A percentile compares a stretch with the other conserved stretches of the same genome.
Evolutionary conservation across 2,113 vertebrate genomes (phyloP).

Genomic region (Indicator maculatus): DNA sequence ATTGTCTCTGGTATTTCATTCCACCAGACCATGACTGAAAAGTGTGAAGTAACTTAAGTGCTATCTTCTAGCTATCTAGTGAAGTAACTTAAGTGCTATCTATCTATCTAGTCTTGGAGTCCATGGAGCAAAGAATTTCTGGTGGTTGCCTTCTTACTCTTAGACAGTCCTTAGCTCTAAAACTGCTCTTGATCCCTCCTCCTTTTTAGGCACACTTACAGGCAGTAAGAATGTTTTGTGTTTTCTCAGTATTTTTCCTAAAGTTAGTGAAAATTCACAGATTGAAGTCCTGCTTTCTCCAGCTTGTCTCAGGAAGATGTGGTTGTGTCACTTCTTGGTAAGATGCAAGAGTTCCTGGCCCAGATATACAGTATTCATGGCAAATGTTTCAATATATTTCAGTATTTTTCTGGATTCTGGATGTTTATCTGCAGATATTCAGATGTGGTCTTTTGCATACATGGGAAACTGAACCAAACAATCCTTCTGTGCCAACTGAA

Average conservation of each 20-base stretch:
- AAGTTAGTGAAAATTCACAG: neutral
- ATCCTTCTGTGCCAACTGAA: neutral
- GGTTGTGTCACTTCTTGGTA: neutral
- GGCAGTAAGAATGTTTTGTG: neutral
- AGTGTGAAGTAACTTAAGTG: neutral
- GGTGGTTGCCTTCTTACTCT: neutral
- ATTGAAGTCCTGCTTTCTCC: neutral
- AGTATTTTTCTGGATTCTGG: neutral
- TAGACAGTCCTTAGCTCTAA: neutral
- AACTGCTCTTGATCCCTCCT: neutral
- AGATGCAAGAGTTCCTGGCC: neutral
- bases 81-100: neutral
- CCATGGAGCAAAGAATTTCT: neutral
- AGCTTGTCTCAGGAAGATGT: neutral
- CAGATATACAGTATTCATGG: neutral
- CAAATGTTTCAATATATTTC: neutral
- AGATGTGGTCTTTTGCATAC: neutral
- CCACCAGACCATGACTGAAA: neutral
- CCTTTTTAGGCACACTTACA: neutral
- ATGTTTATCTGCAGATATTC: neutral
- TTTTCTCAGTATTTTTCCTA: neutral
- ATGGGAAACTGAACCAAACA: neutral
- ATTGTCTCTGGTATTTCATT: neutral
- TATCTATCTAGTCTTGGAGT: neutral
- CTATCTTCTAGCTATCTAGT: neutral